Conservation (phyloP, 2,888 invertebrate genomes). For the Hypercompe scribonia region DNA sequence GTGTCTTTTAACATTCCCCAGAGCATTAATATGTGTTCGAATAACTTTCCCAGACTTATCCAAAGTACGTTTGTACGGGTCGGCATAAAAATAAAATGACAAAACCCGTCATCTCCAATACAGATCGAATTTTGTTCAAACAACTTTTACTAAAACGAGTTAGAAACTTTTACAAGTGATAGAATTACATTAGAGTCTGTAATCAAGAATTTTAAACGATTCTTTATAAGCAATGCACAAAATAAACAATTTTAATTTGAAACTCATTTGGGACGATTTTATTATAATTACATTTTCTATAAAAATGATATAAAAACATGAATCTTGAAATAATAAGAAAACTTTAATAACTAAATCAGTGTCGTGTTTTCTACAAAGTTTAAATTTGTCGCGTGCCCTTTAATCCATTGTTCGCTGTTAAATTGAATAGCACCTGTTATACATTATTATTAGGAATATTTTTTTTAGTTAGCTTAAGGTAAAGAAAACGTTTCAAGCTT, state of each 20-base stretch:
- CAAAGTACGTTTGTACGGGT: background rate
- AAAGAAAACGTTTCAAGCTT: too few species aligned
- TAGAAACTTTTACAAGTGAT: constrained; percentile 7
- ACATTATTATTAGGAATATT: background rate
- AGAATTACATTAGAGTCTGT: constrained; percentile 8
- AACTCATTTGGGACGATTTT: constrained; percentile 10
- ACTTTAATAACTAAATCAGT: background rate
- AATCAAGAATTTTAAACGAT: constrained; percentile 12
- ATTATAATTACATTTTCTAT: constrained; percentile 6
- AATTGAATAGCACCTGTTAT: background rate
- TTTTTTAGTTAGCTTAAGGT: background rate
- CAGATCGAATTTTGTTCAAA: background rate
- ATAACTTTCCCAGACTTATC: background rate
- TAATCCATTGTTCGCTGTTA: background rate
- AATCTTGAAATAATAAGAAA: background rate
- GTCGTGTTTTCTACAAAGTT: background rate
- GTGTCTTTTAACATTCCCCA: background rate
- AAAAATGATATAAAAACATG: constrained; percentile 4
- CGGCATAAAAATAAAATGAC: background rate
- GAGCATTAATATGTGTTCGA: background rate
- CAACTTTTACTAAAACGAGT: constrained; percentile 1
- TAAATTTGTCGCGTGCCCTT: background rate
- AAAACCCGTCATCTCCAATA: background rate
- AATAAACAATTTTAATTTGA: constrained; percentile 14
- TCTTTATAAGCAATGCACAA: constrained; percentile 17